Percentiles rank a stretch among this genome's conserved stretches.
Conservation (phyloP, 2,113 vertebrate species). For the Hyperopisus bebe region DNA sequence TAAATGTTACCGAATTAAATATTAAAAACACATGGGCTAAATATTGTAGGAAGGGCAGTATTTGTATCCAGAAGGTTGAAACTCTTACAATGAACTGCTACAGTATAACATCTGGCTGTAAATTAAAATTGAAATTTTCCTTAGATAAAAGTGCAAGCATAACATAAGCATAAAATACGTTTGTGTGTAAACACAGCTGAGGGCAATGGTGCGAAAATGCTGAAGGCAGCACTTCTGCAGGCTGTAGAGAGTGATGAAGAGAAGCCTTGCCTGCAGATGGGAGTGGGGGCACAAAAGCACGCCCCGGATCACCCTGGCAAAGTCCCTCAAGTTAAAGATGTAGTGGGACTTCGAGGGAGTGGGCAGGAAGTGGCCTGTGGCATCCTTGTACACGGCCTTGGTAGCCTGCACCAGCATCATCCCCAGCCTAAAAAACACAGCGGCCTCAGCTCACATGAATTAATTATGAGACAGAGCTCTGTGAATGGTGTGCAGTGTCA, state of each 20-base stretch:
- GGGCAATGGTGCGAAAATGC: neutral
- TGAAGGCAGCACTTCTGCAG: neutral
- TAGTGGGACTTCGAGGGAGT: constrained; percentile 93
- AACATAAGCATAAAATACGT: neutral
- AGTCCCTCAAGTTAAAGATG: constrained; percentile 86
- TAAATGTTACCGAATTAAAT: neutral
- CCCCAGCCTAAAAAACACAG: constrained; percentile 61
- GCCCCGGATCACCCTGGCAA: constrained; percentile 79
- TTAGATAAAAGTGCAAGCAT: neutral
- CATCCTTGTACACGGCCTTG: constrained; percentile 72
- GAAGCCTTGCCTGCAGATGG: constrained; percentile 53
- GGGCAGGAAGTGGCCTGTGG: constrained; percentile 77
- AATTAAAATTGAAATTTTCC: neutral
- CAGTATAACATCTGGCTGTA: neutral
- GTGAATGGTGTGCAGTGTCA: neutral
- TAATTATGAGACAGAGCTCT: neutral
- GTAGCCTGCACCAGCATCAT: constrained; percentile 82
- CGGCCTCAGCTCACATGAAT: neutral
- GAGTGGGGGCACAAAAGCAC: constrained; percentile 78
- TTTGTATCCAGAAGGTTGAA: neutral
- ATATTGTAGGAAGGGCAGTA: neutral
- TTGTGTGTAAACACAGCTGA: neutral
- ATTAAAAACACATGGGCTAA: neutral
- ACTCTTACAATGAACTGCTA: neutral
- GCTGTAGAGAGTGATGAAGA: neutral